phyloP scores from a whole-genome alignment of 2,888 invertebrate genomes.

The Drosophila lacicola region DNA sequence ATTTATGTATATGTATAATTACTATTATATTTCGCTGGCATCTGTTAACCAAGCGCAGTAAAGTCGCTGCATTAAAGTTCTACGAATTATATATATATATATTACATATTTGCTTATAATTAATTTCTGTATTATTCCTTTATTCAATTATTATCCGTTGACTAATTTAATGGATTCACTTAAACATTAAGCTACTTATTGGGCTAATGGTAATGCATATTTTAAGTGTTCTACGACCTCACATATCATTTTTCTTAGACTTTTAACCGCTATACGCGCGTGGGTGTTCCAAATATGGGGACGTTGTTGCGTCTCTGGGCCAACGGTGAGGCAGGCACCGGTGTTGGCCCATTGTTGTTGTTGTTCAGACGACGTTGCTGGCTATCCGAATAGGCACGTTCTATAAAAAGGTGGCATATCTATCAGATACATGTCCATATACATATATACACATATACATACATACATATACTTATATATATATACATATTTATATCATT shows the following conservation, averaged over 20 bases:
- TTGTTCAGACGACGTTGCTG: conserved; percentile 84
- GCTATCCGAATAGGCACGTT: conserved; percentile 88
- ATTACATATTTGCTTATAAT: conserved; percentile 18
- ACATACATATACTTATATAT: conserved; percentile 31
- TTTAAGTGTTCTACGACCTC: conserved; percentile 41
- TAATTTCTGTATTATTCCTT: conserved; percentile 20
- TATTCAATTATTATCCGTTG: conserved; percentile 50
- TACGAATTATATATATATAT: conserved; percentile 24
- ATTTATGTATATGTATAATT: conserved; percentile 27
- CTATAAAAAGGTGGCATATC: conserved; percentile 81
- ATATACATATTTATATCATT: conserved; percentile 27
- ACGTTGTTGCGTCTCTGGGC: conserved; percentile 78
- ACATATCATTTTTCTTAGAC: conserved; percentile 66
- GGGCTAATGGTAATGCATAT: conserved; percentile 66
- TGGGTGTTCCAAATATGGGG: conserved; percentile 84
- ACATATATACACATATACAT: conserved; percentile 33
- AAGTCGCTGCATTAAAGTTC: conserved; percentile 36
- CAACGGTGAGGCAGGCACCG: conserved; percentile 73
- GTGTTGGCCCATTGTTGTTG: conserved; percentile 69
- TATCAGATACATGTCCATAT: conserved; percentile 43
- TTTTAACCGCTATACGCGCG: conserved; percentile 84
- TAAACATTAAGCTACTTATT: conserved; percentile 51
- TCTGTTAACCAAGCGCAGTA: conserved; percentile 20
- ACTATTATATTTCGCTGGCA: conserved; percentile 33
- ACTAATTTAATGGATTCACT: conserved; percentile 48